Conservation (phyloP, 2,888 invertebrate species). For the Octonoba sinensis region DNA sequence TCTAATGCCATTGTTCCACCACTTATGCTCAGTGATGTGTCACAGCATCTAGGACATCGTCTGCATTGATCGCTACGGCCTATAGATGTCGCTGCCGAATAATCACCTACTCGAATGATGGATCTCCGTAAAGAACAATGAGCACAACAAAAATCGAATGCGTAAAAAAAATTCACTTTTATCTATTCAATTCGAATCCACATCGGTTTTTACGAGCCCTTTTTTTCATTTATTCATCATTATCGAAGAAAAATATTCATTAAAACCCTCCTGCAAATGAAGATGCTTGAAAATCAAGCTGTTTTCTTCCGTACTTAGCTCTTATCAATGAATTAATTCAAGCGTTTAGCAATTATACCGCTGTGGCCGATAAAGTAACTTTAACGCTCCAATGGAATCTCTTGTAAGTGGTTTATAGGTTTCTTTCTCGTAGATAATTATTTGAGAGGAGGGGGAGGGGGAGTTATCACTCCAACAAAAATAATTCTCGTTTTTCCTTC, state of each 20-base stretch:
- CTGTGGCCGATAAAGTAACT: conserved; percentile 60
- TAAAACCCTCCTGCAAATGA: conserved; percentile 56
- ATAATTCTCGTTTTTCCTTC: conserved; percentile 58
- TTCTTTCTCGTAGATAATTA: conserved; percentile 61
- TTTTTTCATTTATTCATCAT: conserved; percentile 45
- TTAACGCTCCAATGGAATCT: conserved; percentile 58
- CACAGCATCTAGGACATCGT: conserved; percentile 4
- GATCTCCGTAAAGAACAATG: conserved; percentile 37
- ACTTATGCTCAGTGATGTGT: conserved; percentile 60
- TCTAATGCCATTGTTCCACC: conserved; percentile 27
- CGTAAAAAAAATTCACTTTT: conserved; percentile 39
- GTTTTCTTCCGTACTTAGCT: conserved; percentile 29
- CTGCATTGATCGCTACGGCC: conserved; percentile 42
- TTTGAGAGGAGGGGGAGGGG: conserved; percentile 34
- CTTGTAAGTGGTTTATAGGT: conserved; percentile 63
- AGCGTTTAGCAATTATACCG: conserved; percentile 61
- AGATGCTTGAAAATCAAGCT: conserved; percentile 48
- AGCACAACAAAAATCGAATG: conserved; percentile 60
- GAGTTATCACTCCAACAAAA: conserved; percentile 51
- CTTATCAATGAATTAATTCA: conserved; percentile 64
- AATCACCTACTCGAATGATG: conserved; percentile 6
- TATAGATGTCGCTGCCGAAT: conserved; percentile 56
- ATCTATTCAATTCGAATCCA: conserved; percentile 44
- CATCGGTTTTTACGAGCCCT: conserved; percentile 56
- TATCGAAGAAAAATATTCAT: conserved; percentile 60